Conservation (phyloP, 1,140 invertebrate species). For the Caerostris darwini region DNA sequence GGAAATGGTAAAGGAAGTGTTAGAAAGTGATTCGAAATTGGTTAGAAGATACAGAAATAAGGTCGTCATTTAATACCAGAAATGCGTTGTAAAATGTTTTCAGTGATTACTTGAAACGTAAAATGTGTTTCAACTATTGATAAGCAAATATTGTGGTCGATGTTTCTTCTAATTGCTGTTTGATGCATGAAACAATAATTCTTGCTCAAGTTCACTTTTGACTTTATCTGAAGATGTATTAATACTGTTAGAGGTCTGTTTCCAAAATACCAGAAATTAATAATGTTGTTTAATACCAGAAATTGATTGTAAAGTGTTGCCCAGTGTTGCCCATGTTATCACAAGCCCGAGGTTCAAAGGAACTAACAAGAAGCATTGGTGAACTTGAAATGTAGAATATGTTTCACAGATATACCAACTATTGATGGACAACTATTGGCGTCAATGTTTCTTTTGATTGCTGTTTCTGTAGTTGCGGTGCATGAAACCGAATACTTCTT, state of each 20-base stretch:
- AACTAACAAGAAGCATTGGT: no score
- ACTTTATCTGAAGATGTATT: neutral
- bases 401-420: no score
- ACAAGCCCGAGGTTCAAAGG: no score
- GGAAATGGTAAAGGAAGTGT: neutral
- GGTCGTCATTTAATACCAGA: no score
- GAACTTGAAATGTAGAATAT: no score
- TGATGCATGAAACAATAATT: neutral
- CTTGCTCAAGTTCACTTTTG: neutral
- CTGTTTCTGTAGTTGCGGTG: neutral
- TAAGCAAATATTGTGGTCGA: constrained; percentile 3
- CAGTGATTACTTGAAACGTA: no score
- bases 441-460: neutral
- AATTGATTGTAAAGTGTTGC: no score
- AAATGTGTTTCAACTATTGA: neutral
- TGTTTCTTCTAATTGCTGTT: neutral
- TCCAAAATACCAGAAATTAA: neutral
- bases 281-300: no score
- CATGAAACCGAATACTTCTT: neutral
- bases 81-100: no score
- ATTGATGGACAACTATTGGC: constrained; percentile 16
- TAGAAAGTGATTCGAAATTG: neutral
- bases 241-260: neutral
- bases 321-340: no score
- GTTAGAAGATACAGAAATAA: no score